Conservation (phyloP, 2,888 invertebrate species). For the Clivina fossor region DNA sequence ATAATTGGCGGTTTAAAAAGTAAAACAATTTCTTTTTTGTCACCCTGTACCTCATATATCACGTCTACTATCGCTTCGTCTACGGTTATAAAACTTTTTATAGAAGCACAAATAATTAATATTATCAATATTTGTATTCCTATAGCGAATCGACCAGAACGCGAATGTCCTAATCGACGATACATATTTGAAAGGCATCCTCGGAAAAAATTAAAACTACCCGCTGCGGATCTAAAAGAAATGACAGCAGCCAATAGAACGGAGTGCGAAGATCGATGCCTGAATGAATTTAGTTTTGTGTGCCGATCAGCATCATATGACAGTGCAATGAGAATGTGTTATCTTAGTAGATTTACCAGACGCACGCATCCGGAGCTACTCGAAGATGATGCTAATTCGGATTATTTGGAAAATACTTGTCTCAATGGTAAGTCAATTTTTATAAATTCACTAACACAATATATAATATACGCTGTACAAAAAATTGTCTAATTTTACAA, state of each 20-base stretch:
- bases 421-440: conserved; percentile 67
- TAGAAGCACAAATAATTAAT: not conserved
- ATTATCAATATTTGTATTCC: conserved; percentile 26
- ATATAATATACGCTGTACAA: no score
- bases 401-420: conserved; percentile 90
- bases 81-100: no score
- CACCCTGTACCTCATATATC: no score
- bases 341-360: conserved; percentile 78
- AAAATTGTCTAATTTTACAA: no score
- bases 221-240: conserved; percentile 80
- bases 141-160: conserved; percentile 78
- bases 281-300: conserved; percentile 85
- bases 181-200: conserved; percentile 89
- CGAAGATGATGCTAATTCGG: conserved; percentile 83
- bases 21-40: no score
- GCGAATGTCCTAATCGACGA: conserved; percentile 84
- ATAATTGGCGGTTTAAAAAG: no score
- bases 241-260: conserved; percentile 82
- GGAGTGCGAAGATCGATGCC: conserved; percentile 87
- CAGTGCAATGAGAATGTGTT: conserved; percentile 74
- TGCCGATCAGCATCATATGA: conserved; percentile 87
- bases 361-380: conserved; percentile 83
- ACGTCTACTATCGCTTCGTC: no score
- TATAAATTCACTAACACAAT: no score
- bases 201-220: conserved; percentile 78